Base-by-base conservation (phyloP, 2,888 invertebrate genomes). In the Aporophyla lueneburgensis region DNA sequence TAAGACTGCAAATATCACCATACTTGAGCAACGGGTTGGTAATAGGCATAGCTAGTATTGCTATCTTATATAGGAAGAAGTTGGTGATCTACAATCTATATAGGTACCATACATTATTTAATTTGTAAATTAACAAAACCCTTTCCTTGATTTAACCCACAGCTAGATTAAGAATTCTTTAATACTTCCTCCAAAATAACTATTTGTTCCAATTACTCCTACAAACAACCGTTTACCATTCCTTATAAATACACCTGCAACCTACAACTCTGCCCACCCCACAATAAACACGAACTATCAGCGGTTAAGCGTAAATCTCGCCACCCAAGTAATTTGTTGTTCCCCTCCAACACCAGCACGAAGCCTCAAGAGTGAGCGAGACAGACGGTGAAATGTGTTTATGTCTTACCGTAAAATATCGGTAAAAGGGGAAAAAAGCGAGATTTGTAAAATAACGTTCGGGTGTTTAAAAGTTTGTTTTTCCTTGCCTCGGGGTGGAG, bases 321-420 rank as follows among this genome's bases (percentile, higher is more conserved):
- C 58, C 54, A 19, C 71, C 63, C 54, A 61, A 71, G 65, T 70
- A 43, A 76, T 86, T 77, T 74, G 62, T 76, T 74, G 70, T 84
- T 61, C 27, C 68, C 27, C 53, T 58, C 74, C 53, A 62, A 69
- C 59, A 40, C 46, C 49, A 7, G n/a, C n/a, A 58, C 10, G 19
- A 51, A 59, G 49, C 58, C 0, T 21, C 21, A 54, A 5, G 76
- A 21, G 51, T 40, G 62, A 68, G 59, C 10, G 65, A 63, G 73
- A 43, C 3, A 49, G 9, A 16, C 27, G 51, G 51, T 84, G 66
- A 88, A 88, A 81, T 88, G 88, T 86, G 85, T 84, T 86, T 80
- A 84, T 86, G 81, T 84, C 81, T 84, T 71, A 66, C 61, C 46
- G 76, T 86, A 81, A 86, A 81, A 76, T 84, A 88, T 80, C 75